phyloP scores from a whole-genome alignment of 2,113 vertebrate genomes.

The Martes martes region DNA sequence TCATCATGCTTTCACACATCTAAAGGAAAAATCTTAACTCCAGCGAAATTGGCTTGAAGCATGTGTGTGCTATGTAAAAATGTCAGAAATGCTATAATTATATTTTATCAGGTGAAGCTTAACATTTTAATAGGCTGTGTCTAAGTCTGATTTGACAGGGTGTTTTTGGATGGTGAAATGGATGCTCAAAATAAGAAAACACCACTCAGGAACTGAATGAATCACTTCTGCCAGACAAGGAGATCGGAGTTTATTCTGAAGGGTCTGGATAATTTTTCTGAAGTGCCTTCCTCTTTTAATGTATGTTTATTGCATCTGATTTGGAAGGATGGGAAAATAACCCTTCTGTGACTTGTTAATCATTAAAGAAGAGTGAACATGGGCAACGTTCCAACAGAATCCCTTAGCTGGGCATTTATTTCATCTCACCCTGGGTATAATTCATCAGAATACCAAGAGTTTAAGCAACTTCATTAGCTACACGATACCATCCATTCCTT shows the following conservation, averaged over 20 bases:
- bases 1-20: conserved; percentile 66
- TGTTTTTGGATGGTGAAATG: conserved; percentile 73
- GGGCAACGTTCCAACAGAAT: conserved; percentile 22
- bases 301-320: conserved; percentile 59
- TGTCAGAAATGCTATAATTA: conserved; percentile 77
- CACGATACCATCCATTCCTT: conserved; percentile 62
- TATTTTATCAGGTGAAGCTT: conserved; percentile 75
- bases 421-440: conserved; percentile 53
- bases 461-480: conserved; percentile 58
- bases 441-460: conserved; percentile 54
- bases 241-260: conserved; percentile 39
- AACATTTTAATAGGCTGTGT: conserved; percentile 75
- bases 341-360: conserved; percentile 38
- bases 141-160: conserved; percentile 74
- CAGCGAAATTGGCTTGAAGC: conserved; percentile 70
- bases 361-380: conserved; percentile 38
- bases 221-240: conserved; percentile 66
- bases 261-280: conserved; percentile 4
- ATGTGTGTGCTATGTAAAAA: conserved; percentile 72
- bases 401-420: conserved; percentile 31
- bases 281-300: conserved; percentile 54
- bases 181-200: conserved; percentile 80
- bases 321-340: conserved; percentile 39
- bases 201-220: conserved; percentile 64
- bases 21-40: conserved; percentile 73